phyloP scores from a whole-genome alignment of 2,797 vertebrate genomes.

The Cirrhinus molitorella region DNA sequence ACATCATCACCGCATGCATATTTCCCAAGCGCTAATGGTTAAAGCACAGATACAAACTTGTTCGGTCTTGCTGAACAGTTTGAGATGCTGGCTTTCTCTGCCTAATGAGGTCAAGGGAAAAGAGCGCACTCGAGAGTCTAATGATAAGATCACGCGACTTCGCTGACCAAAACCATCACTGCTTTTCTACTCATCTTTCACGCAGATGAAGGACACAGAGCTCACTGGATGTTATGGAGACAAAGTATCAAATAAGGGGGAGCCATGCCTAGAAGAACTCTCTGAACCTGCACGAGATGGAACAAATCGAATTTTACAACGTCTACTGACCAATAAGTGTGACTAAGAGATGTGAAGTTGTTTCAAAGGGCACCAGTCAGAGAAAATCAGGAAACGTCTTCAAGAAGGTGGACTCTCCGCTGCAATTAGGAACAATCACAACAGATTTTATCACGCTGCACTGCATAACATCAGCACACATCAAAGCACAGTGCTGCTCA shows the following conservation, averaged over 20 bases:
- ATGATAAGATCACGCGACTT: conserved; percentile 33
- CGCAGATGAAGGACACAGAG: neutral
- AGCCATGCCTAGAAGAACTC: neutral
- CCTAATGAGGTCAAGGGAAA: conserved; percentile 30
- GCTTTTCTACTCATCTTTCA: conserved; percentile 8
- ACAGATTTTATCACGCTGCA: conserved; percentile 55
- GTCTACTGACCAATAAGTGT: neutral
- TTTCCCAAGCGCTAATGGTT: conserved; percentile 38
- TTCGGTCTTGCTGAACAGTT: conserved; percentile 29
- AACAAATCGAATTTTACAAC: neutral
- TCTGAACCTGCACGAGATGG: neutral
- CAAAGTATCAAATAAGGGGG: neutral
- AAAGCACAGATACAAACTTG: conserved; percentile 40
- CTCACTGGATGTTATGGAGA: neutral
- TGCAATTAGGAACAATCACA: conserved; percentile 54
- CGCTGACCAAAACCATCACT: neutral
- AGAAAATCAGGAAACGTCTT: conserved; percentile 39
- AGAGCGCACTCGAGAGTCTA: conserved; percentile 22
- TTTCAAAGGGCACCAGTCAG: neutral
- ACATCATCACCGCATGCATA: conserved; percentile 49
- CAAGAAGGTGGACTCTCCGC: conserved; percentile 41
- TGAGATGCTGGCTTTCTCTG: conserved; percentile 12
- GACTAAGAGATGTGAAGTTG: neutral
- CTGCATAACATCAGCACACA: conserved; percentile 50
- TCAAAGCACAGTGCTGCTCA: conserved; percentile 48